These are phyloP conservation scores for Aeoliscus strigatus DNA, from an alignment of 2,797 vertebrate species.

Conservation along the genomic window DNA sequence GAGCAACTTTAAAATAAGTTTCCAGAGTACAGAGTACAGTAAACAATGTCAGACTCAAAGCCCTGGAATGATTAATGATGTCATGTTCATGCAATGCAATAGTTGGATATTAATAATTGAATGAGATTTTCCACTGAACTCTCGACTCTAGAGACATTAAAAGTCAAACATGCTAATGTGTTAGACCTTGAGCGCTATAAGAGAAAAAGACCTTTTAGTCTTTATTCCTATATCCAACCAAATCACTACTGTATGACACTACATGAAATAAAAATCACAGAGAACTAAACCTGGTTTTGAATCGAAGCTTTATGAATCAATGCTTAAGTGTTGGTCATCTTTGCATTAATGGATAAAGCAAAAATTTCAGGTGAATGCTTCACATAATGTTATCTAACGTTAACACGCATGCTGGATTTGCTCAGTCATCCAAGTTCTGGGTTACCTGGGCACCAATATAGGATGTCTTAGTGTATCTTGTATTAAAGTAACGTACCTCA, in stretches of 20 bases:
- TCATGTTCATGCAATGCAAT: too few relatives aligned
- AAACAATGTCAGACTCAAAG: slow-evolving; percentile 2
- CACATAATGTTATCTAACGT: slow-evolving; percentile 9
- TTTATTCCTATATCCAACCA: slow-evolving; percentile 1
- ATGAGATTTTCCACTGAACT: too few relatives aligned
- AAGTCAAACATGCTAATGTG: too few relatives aligned
- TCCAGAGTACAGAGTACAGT: slow-evolving; percentile 5
- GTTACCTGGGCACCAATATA: slow-evolving; percentile 32
- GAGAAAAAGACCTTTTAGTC: too few relatives aligned
- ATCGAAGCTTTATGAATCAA: too few relatives aligned
- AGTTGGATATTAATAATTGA: too few relatives aligned
- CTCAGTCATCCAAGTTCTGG: slow-evolving; percentile 36
- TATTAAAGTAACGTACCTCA: slow-evolving; percentile 24
- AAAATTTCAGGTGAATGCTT: slow-evolving; percentile 3
- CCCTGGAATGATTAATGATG: too few relatives aligned
- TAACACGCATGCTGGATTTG: slow-evolving; percentile 5
- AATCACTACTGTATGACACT: slow-evolving; percentile 1
- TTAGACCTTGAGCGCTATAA: too few relatives aligned
- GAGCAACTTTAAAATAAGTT: slow-evolving; percentile 33
- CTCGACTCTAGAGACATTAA: too few relatives aligned
- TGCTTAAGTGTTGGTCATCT: slow-evolving; percentile 1
- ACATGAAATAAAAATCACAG: slow-evolving; percentile 5
- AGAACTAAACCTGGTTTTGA: too few relatives aligned
- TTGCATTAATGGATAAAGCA: slow-evolving; percentile 1
- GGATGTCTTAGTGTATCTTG: slow-evolving; percentile 10